Conservation (phyloP, 2,113 vertebrate species). For the Pterophyllum scalare region DNA sequence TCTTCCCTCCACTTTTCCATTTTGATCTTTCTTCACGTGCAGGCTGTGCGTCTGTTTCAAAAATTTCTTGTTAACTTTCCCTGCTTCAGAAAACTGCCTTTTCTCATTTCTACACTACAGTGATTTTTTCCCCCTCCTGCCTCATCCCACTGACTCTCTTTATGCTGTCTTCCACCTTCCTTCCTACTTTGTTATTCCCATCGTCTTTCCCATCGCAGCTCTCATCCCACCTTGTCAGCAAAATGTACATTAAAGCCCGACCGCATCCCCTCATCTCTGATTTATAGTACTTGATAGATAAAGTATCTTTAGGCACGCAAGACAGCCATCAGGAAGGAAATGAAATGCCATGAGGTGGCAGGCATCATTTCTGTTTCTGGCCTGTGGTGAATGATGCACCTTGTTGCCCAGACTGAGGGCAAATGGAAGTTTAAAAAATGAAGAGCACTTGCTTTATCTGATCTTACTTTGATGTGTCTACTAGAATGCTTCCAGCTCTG, state of each 20-base stretch:
- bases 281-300: conserved; percentile 58
- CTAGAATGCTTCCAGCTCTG: neutral
- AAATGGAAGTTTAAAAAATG: conserved; percentile 16
- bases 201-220: conserved; percentile 13
- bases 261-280: conserved; percentile 30
- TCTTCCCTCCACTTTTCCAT: neutral
- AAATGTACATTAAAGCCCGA: conserved; percentile 51
- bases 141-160: neutral
- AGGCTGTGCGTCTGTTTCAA: conserved; percentile 21
- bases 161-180: neutral
- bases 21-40: conserved; percentile 9
- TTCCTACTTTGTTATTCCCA: conserved; percentile 42
- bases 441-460: conserved; percentile 21
- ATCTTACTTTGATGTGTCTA: conserved; percentile 16
- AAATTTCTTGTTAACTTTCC: neutral
- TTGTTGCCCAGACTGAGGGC: conserved; percentile 8
- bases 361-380: conserved; percentile 39
- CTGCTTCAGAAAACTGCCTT: conserved; percentile 4
- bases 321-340: conserved; percentile 41
- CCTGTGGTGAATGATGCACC: conserved; percentile 33
- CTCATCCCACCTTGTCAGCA: conserved; percentile 53
- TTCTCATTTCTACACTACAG: neutral
- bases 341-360: conserved; percentile 37
- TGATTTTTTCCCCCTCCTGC: neutral
- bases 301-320: conserved; percentile 41